Evolutionary conservation across 30 jellyfish, hydroid and myxozoan genomes (phyloP), one percentile per base, ranked within the genome.

Genomic region (Pelagia noctiluca): DNA sequence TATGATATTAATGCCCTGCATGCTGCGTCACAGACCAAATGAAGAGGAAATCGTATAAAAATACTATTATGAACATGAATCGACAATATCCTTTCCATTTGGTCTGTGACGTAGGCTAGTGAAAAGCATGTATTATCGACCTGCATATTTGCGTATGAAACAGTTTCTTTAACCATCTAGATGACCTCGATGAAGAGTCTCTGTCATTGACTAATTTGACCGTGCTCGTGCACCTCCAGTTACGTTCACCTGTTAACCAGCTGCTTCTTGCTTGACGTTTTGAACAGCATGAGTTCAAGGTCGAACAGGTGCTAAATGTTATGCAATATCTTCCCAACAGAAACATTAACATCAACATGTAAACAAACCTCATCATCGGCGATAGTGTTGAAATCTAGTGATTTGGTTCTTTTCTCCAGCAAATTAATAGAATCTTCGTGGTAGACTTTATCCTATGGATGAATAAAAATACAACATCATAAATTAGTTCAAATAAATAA

Each of bases 331-430:
- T n/a, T n/a, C n/a, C n/a, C n/a, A n/a, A n/a, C n/a, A n/a, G n/a
- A n/a, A n/a, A n/a, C n/a, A n/a, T n/a, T n/a, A n/a, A n/a, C n/a
- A n/a, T n/a, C n/a, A n/a, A n/a, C n/a, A n/a, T n/a, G n/a, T n/a
- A n/a, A n/a, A 29, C 82, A 1, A 19, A 81, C 91, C 84, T 81
- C 91, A 63, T 81, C 91, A 19, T 81, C 91, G 3, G 84, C 5
- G 18, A 81, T 36, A 3, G 84, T 33, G 28, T 67, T 35, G 69
- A 81, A 81, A 81, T 81, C 84, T 76, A 81, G 42, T 28, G 91
- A 81, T 57, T 81, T 81, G 5, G 91, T 50, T 19, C 91, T 72
- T 50, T 81, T 79, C 49, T 79, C 89, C 0, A 79, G 16, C 34
- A 79, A 42, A 19, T 31, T 35, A 29, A 82, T 35, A 26, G 65